Percentiles rank a stretch among this genome's conserved stretches.
Conservation (phyloP, 1,140 invertebrate genomes). For the Sycophaga agraensis region DNA sequence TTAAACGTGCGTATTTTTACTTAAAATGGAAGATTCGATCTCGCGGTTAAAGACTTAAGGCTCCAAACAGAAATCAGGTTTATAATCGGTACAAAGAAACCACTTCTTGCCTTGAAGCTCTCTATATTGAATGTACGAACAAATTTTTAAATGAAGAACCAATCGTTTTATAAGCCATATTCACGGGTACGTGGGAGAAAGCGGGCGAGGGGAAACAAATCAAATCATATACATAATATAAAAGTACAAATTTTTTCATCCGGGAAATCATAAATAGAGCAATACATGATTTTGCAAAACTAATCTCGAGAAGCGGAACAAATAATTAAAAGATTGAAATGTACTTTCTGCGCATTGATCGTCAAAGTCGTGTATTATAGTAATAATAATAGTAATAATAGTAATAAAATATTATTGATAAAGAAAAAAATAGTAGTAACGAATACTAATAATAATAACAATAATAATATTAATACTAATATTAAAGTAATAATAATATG, state of each 20-base stretch:
- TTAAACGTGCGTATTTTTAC: conserved; percentile 25
- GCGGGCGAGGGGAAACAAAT: background rate
- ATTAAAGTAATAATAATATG: background rate
- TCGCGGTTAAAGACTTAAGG: conserved; percentile 23
- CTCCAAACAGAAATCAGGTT: conserved; percentile 19
- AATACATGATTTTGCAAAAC: conserved; percentile 15
- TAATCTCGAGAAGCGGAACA: background rate
- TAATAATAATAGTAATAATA: background rate
- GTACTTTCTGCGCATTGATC: conserved; percentile 25
- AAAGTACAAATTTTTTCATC: conserved; percentile 30
- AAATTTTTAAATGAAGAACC: conserved; percentile 12
- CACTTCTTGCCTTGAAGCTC: conserved; percentile 59
- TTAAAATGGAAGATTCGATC: conserved; percentile 16
- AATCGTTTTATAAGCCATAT: conserved; percentile 2
- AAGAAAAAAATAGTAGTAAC: conserved; percentile 3
- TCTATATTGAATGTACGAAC: conserved; percentile 39
- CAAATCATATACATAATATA: conserved; percentile 8
- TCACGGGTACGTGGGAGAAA: background rate
- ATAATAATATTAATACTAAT: background rate
- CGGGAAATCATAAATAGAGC: conserved; percentile 6
- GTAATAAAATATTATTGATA: background rate
- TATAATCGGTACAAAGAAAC: conserved; percentile 55
- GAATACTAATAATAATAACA: conserved; percentile 6
- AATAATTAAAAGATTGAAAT: conserved; percentile 21
- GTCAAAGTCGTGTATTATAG: conserved; percentile 26